These are phyloP conservation scores for Lerista edwardsae DNA, from an alignment of 2,797 vertebrate genomes.

Conservation along the genomic window DNA sequence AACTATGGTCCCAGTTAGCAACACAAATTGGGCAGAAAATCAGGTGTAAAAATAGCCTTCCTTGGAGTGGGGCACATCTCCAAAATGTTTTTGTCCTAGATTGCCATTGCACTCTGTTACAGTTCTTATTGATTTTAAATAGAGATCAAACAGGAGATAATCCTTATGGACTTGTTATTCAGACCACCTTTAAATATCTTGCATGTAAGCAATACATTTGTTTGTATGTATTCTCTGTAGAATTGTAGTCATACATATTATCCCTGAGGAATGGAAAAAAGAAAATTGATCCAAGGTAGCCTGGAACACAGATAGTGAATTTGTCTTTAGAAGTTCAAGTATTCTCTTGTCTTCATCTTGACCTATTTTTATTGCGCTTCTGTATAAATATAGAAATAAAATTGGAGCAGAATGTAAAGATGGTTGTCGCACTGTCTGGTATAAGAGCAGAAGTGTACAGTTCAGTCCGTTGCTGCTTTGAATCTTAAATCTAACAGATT, in stretches of 20 bases:
- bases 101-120: background rate
- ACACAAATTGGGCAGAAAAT: too few species aligned
- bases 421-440: background rate
- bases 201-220: background rate
- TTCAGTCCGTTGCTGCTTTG: too few species aligned
- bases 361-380: background rate
- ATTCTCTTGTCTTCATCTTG: accelerated
- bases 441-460: background rate
- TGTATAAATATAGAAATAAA: slow-evolving; percentile 11
- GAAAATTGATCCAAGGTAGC: background rate
- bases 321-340: background rate
- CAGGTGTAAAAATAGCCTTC: too few species aligned
- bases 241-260: background rate
- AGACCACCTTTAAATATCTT: background rate
- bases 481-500: too few species aligned
- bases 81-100: background rate
- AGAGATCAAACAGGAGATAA: background rate
- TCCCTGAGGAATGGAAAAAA: background rate
- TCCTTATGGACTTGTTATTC: accelerated
- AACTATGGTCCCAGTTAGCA: too few species aligned
- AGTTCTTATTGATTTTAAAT: background rate
- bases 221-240: background rate
- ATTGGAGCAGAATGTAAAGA: background rate
- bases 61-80: too few species aligned
- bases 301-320: background rate